Base-by-base conservation (phyloP, 2,113 vertebrate species). In the Psittacula cyanocephala region DNA sequence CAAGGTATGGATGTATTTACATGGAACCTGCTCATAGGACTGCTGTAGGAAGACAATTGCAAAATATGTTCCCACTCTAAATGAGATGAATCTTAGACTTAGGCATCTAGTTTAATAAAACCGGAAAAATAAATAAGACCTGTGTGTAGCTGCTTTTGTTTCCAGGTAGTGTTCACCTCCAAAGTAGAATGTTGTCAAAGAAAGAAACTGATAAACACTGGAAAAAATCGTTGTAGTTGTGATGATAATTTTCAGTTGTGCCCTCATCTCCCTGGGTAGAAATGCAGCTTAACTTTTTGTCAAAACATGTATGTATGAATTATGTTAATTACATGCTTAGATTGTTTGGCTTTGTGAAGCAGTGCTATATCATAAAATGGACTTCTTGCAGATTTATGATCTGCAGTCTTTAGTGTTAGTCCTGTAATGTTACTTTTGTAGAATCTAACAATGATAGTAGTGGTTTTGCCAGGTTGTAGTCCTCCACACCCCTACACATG, bases 1-100 rank as follows among this genome's bases (percentile, higher is more conserved):
- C 83, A 99, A 99, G 98, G 99, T 99, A 98, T 93, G 97, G 39
- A 43, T 79, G 8, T 85, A 31, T 89, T 72, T 94, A 68, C 1
- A 0, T 82, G 62, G 11, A 79, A 57, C 25, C 25, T 18, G 3
- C 22, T 85, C 10, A 1, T 81, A 47, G 52, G n/a, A 57, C 9
- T 71, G 5, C 13, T 83, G 7, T 64, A 72, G 35, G 31, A 75
- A 72, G 17, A 37, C 33, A 75, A 64, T 64, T 87, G 19, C 17
- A 46, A 13, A 68, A 59, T n/a, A 28, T 3, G 1, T 87, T 87
- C 14, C 10, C 33, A 11, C 13, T 28, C 10, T 62, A 17, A 91
- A 63, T 3, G 5, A 10, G 27, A 22, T 24, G 8, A 65, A 24
- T 59, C 16, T 70, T 59, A 75, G 7, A 35, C 79, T 84, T 64